These are phyloP conservation scores for Drosophila macrothrix DNA, from an alignment of 2,888 invertebrate species.

Conservation along the genomic window DNA sequence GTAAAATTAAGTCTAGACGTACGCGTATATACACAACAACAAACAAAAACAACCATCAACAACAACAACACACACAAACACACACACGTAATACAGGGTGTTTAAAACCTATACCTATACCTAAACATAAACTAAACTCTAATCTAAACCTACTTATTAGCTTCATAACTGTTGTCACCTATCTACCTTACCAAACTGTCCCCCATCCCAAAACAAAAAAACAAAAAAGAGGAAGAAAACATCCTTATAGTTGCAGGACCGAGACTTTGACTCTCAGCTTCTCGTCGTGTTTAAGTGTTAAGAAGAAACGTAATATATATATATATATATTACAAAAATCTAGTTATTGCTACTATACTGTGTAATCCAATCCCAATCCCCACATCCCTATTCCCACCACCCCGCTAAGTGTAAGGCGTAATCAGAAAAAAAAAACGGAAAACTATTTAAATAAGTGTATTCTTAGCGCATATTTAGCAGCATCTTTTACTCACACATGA, in stretches of 20 bases:
- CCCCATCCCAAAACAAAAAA: not conserved
- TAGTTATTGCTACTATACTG: slow-evolving; percentile 74
- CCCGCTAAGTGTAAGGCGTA: slow-evolving; percentile 64
- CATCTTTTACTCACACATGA: slow-evolving; percentile 79
- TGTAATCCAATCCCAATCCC: slow-evolving; percentile 55
- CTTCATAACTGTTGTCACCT: slow-evolving; percentile 69
- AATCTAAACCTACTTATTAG: slow-evolving; percentile 69
- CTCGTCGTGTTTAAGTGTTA: slow-evolving; percentile 79
- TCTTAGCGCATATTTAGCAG: slow-evolving; percentile 79
- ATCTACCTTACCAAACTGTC: slow-evolving; percentile 5
- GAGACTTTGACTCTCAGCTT: slow-evolving; percentile 64
- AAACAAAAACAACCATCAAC: slow-evolving; percentile 2
- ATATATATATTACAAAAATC: slow-evolving; percentile 38
- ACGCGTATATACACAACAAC: slow-evolving; percentile 48
- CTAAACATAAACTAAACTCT: slow-evolving; percentile 59
- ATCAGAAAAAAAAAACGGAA: slow-evolving; percentile 46
- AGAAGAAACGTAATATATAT: slow-evolving; percentile 58
- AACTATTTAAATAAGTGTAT: slow-evolving; percentile 75
- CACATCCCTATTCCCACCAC: slow-evolving; percentile 25
- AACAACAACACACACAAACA: slow-evolving; percentile 41
- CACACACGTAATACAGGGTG: slow-evolving; percentile 73
- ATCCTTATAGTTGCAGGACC: slow-evolving; percentile 54
- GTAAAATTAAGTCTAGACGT: slow-evolving; percentile 78
- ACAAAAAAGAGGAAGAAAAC: not conserved
- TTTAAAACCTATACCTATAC: slow-evolving; percentile 63